A percentile compares a stretch with the other conserved stretches of the same genome.
These are phyloP conservation scores for Hydrochoerus hydrochaeris DNA, from an alignment of 2,113 vertebrate species.

Conservation along the genomic window DNA sequence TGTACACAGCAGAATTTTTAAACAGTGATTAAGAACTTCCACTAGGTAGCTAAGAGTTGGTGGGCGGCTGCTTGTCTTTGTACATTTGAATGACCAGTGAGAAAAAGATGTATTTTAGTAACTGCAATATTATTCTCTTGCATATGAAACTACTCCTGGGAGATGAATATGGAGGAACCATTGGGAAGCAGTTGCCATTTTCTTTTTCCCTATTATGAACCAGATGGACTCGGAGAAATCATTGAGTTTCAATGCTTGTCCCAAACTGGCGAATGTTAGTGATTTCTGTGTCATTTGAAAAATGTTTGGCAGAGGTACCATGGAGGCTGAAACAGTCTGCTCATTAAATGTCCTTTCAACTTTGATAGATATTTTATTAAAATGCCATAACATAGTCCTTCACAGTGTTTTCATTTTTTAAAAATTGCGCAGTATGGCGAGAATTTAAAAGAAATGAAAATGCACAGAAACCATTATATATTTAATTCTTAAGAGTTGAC, in stretches of 20 bases:
- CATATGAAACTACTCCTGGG: conserved; percentile 26
- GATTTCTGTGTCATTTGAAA: conserved; percentile 65
- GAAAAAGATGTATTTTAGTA: conserved; percentile 58
- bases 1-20: not conserved
- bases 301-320: conserved; percentile 47
- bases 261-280: conserved; percentile 52
- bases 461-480: not conserved
- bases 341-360: conserved; percentile 54
- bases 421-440: not conserved
- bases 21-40: conserved; percentile 19
- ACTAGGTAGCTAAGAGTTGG: conserved; percentile 8
- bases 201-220: conserved; percentile 26
- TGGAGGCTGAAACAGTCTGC: conserved; percentile 42
- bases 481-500: not conserved
- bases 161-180: not conserved
- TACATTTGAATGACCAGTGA: conserved; percentile 13
- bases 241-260: conserved; percentile 31
- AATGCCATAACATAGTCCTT: conserved; percentile 51
- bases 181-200: conserved; percentile 42
- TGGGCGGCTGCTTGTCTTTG: not conserved
- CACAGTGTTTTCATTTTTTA: conserved; percentile 40
- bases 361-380: conserved; percentile 56
- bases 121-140: not conserved
- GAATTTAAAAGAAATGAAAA: conserved; percentile 52
- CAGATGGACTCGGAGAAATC: not conserved